Percentiles rank a stretch among this genome's conserved stretches.
phyloP scores from a whole-genome alignment of 2,888 invertebrate species.

The Gandaritis pyraliata region DNA sequence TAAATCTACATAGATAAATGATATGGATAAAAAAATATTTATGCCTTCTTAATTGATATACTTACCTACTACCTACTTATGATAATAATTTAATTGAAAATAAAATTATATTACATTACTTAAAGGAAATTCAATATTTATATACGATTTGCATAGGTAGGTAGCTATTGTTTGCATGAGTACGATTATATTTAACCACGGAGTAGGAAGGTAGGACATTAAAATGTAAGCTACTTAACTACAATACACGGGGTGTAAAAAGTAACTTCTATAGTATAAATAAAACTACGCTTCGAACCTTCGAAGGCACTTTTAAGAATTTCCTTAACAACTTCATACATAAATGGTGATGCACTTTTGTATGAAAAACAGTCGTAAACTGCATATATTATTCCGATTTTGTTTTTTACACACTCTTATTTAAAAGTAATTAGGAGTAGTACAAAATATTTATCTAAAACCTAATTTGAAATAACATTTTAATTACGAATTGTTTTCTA shows the following conservation, averaged over 20 bases:
- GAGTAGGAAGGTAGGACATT: background rate
- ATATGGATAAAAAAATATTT: constrained; percentile 46
- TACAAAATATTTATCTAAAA: background rate
- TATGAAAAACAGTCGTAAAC: background rate
- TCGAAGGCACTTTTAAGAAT: no score
- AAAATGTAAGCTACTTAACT: background rate
- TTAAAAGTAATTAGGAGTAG: background rate
- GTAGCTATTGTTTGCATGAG: background rate
- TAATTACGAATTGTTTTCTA: background rate
- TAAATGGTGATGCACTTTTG: background rate
- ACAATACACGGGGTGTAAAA: constrained; percentile 11
- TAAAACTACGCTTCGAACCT: no score
- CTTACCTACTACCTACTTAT: background rate
- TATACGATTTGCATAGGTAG: background rate
- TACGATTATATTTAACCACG: constrained; percentile 1
- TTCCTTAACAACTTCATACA: background rate
- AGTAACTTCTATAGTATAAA: background rate
- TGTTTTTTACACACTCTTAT: background rate
- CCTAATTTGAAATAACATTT: background rate
- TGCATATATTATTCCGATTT: background rate
- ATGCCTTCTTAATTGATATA: constrained; percentile 40
- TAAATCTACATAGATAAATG: constrained; percentile 6
- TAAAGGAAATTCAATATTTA: constrained; percentile 20
- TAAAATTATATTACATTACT: constrained; percentile 25
- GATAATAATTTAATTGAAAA: constrained; percentile 26